phyloP scores from a whole-genome alignment of 2,888 invertebrate genomes.

The Spatulosminthurus flaviceps region DNA sequence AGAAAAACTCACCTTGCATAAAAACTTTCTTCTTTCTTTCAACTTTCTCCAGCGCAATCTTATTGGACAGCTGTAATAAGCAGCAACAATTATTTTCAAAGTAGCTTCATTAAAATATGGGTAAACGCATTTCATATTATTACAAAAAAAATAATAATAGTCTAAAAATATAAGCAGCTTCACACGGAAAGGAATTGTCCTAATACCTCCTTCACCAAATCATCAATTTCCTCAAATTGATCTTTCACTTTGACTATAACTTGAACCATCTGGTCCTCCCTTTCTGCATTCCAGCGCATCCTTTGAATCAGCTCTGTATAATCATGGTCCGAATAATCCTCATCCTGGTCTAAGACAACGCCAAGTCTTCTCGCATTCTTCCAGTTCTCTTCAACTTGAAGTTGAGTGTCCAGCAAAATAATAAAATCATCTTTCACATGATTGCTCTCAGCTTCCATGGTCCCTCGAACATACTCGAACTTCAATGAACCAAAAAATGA shows the following conservation, averaged over 20 bases:
- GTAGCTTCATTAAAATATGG: too few relatives aligned
- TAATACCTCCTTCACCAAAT: not conserved
- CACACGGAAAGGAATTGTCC: too few relatives aligned
- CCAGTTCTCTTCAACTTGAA: not conserved
- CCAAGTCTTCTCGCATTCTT: not conserved
- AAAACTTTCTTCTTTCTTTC: not conserved
- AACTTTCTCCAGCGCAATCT: not conserved
- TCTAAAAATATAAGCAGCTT: not conserved
- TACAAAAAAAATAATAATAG: not conserved
- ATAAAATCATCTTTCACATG: not conserved
- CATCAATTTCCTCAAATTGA: not conserved
- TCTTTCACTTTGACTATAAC: not conserved
- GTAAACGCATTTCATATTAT: not conserved
- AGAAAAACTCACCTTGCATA: not conserved
- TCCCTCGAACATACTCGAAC: not conserved
- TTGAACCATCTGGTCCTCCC: not conserved
- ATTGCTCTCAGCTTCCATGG: constrained; percentile 9
- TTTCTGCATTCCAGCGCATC: not conserved
- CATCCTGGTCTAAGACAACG: not conserved
- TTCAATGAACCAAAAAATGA: not conserved
- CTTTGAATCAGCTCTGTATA: not conserved
- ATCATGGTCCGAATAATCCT: not conserved
- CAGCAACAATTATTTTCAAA: too few relatives aligned
- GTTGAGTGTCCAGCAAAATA: not conserved
- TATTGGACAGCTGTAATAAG: not conserved